Conservation (phyloP, 2,888 invertebrate species). For the Cryptosula pallasiana region DNA sequence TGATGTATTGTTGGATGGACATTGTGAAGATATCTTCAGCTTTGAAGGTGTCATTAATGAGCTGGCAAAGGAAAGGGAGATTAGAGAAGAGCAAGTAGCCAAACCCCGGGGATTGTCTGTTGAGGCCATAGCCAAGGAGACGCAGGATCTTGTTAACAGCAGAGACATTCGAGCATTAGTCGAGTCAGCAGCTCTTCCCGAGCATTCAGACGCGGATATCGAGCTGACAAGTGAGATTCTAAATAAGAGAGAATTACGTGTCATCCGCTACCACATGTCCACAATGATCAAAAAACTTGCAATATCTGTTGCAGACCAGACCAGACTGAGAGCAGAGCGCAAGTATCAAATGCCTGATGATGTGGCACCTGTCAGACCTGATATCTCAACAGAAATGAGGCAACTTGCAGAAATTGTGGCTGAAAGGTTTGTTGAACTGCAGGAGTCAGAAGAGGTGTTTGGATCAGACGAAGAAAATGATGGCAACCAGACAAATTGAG, state of each 20-base stretch:
- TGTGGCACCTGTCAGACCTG: neutral
- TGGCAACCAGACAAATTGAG: no score
- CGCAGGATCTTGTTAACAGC: neutral
- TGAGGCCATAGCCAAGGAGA: neutral
- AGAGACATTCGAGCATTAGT: neutral
- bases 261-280: no score
- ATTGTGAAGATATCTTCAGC: no score
- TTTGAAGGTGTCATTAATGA: constrained; percentile 17
- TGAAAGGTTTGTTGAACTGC: neutral
- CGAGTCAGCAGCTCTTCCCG: neutral
- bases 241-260: no score
- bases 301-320: no score
- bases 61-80: constrained; percentile 5
- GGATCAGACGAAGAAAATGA: neutral
- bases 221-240: no score
- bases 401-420: neutral
- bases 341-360: no score
- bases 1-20: no score
- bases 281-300: no score
- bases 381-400: neutral
- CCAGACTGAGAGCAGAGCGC: no score
- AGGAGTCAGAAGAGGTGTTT: neutral
- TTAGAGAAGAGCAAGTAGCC: neutral
- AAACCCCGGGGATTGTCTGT: neutral
- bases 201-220: no score